phyloP scores from a whole-genome alignment of 2,888 invertebrate species.

The Aspidapion aeneum region DNA sequence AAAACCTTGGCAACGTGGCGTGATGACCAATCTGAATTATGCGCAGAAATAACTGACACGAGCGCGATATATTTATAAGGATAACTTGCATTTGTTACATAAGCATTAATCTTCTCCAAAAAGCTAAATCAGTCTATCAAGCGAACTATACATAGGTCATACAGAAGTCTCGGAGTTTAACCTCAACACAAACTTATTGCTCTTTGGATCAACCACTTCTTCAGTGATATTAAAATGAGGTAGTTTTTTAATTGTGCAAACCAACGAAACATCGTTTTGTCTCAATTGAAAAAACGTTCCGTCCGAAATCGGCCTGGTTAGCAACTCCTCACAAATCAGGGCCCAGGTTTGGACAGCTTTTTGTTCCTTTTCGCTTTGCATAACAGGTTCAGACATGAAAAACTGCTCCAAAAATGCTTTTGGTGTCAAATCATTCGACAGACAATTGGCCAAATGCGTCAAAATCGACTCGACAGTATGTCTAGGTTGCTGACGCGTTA shows the following conservation, averaged over 20 bases:
- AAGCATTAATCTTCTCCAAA: conserved; percentile 43
- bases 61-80: too few species aligned
- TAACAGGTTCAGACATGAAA: conserved; percentile 78
- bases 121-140: conserved; percentile 46
- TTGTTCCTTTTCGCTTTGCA: conserved; percentile 80
- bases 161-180: conserved; percentile 97
- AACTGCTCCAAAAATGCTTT: conserved; percentile 94
- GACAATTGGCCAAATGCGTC: conserved; percentile 84
- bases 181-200: conserved; percentile 90
- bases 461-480: conserved; percentile 94
- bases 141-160: conserved; percentile 56
- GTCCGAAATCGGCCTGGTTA: conserved; percentile 81
- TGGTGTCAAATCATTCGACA: conserved; percentile 91
- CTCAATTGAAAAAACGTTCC: conserved; percentile 87
- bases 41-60: too few species aligned
- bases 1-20: conserved; percentile 88
- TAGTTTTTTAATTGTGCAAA: conserved; percentile 80
- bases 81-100: too few species aligned
- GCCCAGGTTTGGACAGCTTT: conserved; percentile 93
- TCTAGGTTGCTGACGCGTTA: conserved; percentile 93
- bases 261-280: conserved; percentile 88
- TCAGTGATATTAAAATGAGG: conserved; percentile 95
- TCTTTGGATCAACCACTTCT: conserved; percentile 94
- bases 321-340: conserved; percentile 85
- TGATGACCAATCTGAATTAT: too few species aligned